Evolutionary conservation across 2,888 invertebrate genomes (phyloP).

Genomic region (Tryphoninae sp.): DNA sequence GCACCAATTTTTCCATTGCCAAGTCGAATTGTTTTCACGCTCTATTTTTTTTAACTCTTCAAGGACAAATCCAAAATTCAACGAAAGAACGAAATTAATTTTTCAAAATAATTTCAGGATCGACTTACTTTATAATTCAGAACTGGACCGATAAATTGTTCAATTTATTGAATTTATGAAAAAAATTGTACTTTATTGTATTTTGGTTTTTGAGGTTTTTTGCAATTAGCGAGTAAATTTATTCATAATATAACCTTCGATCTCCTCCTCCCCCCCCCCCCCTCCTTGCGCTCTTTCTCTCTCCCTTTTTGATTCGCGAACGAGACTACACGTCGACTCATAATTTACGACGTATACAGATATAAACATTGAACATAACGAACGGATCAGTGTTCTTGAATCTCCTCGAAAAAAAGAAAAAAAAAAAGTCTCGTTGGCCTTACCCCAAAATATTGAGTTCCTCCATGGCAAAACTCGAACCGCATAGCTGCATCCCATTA

Average conservation of each 20-base stretch:
- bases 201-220: constrained; percentile 16
- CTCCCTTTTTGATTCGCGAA: constrained; percentile 6
- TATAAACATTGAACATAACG: constrained; percentile 26
- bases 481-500: not conserved
- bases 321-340: constrained; percentile 27
- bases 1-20: not conserved
- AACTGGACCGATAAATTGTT: not conserved
- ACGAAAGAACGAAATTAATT: too few relatives aligned
- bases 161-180: not conserved
- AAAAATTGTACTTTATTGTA: not conserved
- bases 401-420: not conserved
- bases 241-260: constrained; percentile 41
- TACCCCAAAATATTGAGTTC: constrained; percentile 33
- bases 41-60: too few relatives aligned
- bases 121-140: too few relatives aligned
- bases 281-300: constrained; percentile 27
- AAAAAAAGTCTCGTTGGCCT: constrained; percentile 34
- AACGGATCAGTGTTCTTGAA: constrained; percentile 24
- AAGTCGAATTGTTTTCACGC: not conserved
- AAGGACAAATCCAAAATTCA: too few relatives aligned
- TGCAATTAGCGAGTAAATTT: constrained; percentile 41
- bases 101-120: too few relatives aligned
- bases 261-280: constrained; percentile 17
- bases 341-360: constrained; percentile 20
- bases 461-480: not conserved